phyloP scores from a whole-genome alignment of 2,113 vertebrate species.

The Illadopsis cleaveri region DNA sequence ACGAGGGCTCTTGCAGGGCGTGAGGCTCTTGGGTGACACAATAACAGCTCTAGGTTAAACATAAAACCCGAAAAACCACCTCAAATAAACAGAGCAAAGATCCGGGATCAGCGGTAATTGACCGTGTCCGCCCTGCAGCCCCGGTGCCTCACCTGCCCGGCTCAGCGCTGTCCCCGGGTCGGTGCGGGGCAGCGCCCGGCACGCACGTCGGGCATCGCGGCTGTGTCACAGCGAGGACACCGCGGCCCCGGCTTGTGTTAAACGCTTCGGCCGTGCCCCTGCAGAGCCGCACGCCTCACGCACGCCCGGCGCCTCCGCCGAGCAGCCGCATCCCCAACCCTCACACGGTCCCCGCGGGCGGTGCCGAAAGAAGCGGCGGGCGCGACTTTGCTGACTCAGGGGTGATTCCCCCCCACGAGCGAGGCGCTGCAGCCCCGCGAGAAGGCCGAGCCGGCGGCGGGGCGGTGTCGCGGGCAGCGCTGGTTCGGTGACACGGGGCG shows the following conservation, averaged over 20 bases:
- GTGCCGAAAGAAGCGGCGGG: not conserved
- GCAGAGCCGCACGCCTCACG: not conserved
- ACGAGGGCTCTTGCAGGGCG: not conserved
- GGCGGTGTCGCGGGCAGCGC: not conserved
- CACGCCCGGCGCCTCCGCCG: not conserved
- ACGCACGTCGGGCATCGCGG: not conserved
- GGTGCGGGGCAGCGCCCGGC: not conserved
- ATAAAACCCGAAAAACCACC: no score
- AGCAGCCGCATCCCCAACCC: not conserved
- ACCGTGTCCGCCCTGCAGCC: not conserved
- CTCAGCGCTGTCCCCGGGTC: not conserved
- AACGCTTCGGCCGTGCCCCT: not conserved
- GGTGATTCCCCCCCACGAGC: not conserved
- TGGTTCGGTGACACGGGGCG: not conserved
- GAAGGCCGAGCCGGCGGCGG: not conserved
- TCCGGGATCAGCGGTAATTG: fast-evolving
- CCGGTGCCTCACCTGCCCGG: not conserved
- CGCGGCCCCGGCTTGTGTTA: not conserved
- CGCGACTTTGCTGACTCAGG: not conserved
- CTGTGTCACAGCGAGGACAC: not conserved
- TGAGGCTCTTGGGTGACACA: not conserved
- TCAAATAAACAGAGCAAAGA: not conserved
- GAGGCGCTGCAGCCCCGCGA: not conserved
- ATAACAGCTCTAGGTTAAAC: not conserved
- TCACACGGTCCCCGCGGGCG: not conserved